These are phyloP conservation scores for Sialis fuliginosa DNA, from an alignment of 2,888 invertebrate genomes.

Conservation along the genomic window DNA sequence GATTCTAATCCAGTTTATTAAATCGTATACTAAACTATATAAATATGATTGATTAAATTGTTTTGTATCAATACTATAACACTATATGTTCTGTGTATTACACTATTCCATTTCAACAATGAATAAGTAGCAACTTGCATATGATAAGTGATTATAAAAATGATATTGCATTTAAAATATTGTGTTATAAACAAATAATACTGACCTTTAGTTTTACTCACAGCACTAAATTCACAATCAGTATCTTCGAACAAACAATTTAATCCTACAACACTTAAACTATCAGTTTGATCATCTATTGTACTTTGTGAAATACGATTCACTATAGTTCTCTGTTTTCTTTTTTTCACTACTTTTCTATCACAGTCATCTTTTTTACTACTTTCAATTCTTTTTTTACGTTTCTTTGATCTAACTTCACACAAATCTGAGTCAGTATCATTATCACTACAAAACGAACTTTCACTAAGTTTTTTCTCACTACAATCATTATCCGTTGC, in stretches of 20 bases:
- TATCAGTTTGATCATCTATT: constrained; percentile 10
- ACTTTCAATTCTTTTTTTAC: background rate
- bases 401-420: constrained; percentile 3
- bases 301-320: constrained; percentile 1
- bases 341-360: constrained; percentile 18
- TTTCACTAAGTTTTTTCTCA: constrained; percentile 21
- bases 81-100: no score
- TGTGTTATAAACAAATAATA: background rate
- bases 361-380: constrained; percentile 15
- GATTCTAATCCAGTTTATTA: no score
- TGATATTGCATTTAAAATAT: no score
- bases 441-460: constrained; percentile 21
- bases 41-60: no score
- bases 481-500: constrained; percentile 22
- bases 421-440: constrained; percentile 20
- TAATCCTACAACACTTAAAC: constrained; percentile 37
- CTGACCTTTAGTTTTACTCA: background rate
- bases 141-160: no score
- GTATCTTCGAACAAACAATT: constrained; percentile 42
- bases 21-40: no score
- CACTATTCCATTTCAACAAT: no score
- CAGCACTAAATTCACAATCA: constrained; percentile 16
- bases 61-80: no score
- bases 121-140: no score
- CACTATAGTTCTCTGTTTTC: background rate